Evolutionary conservation across 1,140 invertebrate genomes (phyloP), one percentile per base, ranked within the genome.

Genomic region (Drosophila triauraria): DNA sequence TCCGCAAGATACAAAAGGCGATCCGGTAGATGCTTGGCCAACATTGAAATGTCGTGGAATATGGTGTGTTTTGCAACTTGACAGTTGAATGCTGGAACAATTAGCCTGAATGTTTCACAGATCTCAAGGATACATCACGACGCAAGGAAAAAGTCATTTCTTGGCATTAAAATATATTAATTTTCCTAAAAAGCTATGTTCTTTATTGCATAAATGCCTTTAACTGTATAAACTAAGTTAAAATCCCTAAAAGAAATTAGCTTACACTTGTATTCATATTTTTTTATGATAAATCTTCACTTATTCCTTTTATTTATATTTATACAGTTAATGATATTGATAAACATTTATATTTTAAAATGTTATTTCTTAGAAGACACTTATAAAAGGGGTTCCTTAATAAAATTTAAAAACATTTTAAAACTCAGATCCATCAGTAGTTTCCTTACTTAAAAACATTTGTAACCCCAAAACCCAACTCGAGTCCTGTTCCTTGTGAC

Each of bases 1-100:
- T 20, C 12, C n/a, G 23, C 20, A 54, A 54, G 32, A 40, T 54
- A 54, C 32, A 17, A 46, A 54, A 54, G 23, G 9, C 53, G 12
- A 53, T 32, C 15, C 23, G 43, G 25, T 68, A 51, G 54, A 27
- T 32, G 32, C 56, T 53, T 57, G 50, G 50, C 20, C 75, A 62
- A 46, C 72, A 75, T 78, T 60, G 65, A 78, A 78, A 70, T 78
- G 75, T 69, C 74, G 77, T 40, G 44, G 56, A 40, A 17, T 40
- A 20, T 38, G 3, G 20, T 15, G 5, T 44, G 38, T 47, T 71
- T 38, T n/a, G 43, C 27, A 25, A 27, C 30, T 30, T 23, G 75
- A 72, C 47, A 78, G 54, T 46, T 47, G 23, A 79, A 72, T 64
- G 75, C 47, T 42, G 27, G 17, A 47, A 6, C 46, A 35, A 51